A percentile compares a stretch with the other conserved stretches of the same genome.
These are phyloP conservation scores for Drosophila mulleri DNA, from an alignment of 2,888 invertebrate species.

Conservation along the genomic window DNA sequence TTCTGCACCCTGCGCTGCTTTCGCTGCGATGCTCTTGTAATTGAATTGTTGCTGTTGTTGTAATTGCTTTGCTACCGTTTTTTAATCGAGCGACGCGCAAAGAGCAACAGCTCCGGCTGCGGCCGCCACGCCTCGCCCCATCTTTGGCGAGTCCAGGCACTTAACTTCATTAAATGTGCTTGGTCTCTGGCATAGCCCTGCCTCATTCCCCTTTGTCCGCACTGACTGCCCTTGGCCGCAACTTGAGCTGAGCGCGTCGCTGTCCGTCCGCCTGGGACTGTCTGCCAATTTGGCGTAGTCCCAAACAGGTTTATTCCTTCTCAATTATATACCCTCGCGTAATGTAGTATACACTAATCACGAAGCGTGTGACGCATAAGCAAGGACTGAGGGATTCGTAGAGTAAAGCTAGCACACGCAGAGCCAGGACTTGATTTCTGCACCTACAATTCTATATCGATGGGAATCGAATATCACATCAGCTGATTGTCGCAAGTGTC, in stretches of 20 bases:
- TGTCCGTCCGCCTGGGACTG: conserved; percentile 22
- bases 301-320: conserved; percentile 62
- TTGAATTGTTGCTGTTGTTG: conserved; percentile 80
- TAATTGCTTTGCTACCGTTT: conserved; percentile 80
- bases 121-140: background rate
- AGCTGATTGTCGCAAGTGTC: background rate
- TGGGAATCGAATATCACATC: no score
- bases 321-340: background rate
- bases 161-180: conserved; percentile 66
- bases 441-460: no score
- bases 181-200: conserved; percentile 9
- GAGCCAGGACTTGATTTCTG: background rate
- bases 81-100: conserved; percentile 61
- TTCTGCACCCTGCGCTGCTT: conserved; percentile 18
- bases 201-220: background rate
- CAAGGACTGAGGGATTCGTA: background rate
- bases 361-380: background rate
- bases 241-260: conserved; percentile 13
- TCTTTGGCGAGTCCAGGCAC: conserved; percentile 40
- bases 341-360: background rate
- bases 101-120: conserved; percentile 39
- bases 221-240: background rate
- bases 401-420: background rate
- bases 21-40: conserved; percentile 56
- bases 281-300: conserved; percentile 59